Evolutionary conservation across 35 echinoderm and acorn worm species (phyloP).

Genomic region (Heliocidaris tuberculata): DNA sequence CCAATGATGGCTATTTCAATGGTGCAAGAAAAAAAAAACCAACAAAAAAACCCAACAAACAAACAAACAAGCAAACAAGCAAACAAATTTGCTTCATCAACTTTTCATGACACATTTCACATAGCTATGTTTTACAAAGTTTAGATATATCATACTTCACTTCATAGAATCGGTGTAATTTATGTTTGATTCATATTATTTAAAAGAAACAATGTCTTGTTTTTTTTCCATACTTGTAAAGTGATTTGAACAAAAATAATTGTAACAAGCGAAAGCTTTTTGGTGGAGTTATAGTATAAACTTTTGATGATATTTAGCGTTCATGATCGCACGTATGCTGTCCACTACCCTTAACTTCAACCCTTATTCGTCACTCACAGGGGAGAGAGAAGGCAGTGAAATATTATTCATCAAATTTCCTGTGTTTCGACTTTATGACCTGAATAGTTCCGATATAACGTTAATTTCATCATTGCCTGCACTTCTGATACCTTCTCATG

Average conservation of each 20-base stretch:
- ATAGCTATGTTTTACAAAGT: not conserved
- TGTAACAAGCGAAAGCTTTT: not conserved
- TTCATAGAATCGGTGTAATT: not conserved
- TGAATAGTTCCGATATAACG: slow-evolving; percentile 38
- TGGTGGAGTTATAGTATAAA: not conserved
- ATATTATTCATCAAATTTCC: slow-evolving; percentile 53
- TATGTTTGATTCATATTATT: not conserved
- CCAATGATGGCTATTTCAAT: too few relatives aligned
- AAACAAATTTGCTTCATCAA: too few relatives aligned
- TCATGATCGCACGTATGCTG: not conserved
- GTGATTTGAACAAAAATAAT: not conserved
- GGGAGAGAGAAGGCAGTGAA: slow-evolving; percentile 17
- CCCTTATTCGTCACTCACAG: not conserved
- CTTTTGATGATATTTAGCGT: not conserved
- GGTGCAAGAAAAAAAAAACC: too few relatives aligned
- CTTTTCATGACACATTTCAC: too few relatives aligned
- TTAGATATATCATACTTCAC: not conserved
- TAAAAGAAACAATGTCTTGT: not conserved
- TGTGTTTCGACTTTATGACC: slow-evolving; percentile 32
- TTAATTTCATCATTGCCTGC: not conserved
- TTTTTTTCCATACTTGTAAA: too few relatives aligned
- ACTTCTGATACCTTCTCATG: not conserved
- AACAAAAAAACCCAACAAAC: too few relatives aligned
- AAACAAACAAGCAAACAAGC: too few relatives aligned
- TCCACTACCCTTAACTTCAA: not conserved